Conservation (phyloP, 2,797 vertebrate genomes). For the Neosilurus mollespiculum region DNA sequence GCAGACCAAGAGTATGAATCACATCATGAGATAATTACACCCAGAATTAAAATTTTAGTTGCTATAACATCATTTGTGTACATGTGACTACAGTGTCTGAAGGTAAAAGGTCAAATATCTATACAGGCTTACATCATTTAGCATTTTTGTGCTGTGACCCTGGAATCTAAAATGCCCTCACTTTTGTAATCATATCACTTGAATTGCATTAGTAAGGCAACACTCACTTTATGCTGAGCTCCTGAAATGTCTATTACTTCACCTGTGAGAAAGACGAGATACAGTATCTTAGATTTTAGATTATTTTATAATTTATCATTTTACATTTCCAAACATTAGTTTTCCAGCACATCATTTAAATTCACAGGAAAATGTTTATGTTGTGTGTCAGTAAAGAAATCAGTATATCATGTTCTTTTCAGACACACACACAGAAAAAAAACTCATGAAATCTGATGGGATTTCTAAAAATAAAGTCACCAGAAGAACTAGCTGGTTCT, state of each 20-base stretch:
- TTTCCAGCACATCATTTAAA: too few species aligned
- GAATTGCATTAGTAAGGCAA: not conserved
- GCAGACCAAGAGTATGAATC: not conserved
- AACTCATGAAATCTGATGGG: too few species aligned
- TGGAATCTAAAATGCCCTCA: not conserved
- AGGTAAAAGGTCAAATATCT: not conserved
- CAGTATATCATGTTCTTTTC: too few species aligned
- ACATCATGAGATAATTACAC: not conserved
- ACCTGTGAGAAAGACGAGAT: conserved; percentile 68
- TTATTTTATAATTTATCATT: too few species aligned
- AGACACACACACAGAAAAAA: too few species aligned
- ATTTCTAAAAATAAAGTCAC: too few species aligned
- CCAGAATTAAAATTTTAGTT: not conserved
- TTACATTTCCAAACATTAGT: too few species aligned
- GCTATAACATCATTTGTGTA: not conserved
- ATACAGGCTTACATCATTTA: not conserved
- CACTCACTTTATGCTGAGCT: conserved; percentile 74
- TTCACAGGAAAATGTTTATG: too few species aligned
- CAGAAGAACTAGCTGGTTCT: too few species aligned
- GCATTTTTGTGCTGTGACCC: not conserved
- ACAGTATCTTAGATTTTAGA: not conserved
- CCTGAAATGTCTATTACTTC: conserved; percentile 78
- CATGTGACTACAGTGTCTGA: not conserved
- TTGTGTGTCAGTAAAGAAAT: too few species aligned
- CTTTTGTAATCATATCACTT: not conserved